Evolutionary conservation across 2,113 vertebrate species (phyloP).

Genomic region (Ornithorhynchus anatinus): DNA sequence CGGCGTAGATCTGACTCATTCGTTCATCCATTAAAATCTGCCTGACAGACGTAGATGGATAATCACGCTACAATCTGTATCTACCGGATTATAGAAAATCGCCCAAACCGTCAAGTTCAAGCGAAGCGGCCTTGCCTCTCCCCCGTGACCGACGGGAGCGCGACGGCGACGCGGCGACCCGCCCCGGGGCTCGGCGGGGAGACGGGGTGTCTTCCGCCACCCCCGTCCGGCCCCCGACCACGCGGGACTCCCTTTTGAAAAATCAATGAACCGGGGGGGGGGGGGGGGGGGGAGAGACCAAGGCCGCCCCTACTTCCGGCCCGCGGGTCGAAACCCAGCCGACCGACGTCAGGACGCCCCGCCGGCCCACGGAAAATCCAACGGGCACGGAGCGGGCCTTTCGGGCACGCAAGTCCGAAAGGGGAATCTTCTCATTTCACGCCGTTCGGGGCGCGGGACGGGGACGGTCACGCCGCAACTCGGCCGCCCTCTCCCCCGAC

Average conservation of each 20-base stretch:
- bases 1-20: constrained; percentile 78
- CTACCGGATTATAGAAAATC: constrained; percentile 84
- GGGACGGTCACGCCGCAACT: too few species aligned
- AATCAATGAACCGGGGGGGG: constrained; percentile 28
- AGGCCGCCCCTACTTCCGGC: too few species aligned
- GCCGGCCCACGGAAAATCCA: too few species aligned
- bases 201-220: constrained; percentile 54
- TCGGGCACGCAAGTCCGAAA: too few species aligned
- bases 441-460: too few species aligned
- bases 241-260: too few species aligned
- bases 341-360: too few species aligned
- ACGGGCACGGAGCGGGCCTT: too few species aligned
- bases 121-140: constrained; percentile 72
- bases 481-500: too few species aligned
- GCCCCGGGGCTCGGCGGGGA: constrained; percentile 60
- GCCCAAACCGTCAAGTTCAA: constrained; percentile 78
- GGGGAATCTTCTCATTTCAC: too few species aligned
- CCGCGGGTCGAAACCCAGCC: too few species aligned
- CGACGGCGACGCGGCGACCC: constrained; percentile 65
- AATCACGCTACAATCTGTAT: constrained; percentile 83
- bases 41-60: constrained; percentile 81
- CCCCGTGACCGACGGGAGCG: constrained; percentile 70
- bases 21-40: constrained; percentile 84
- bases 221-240: too few species aligned
- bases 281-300: constrained; percentile 17